A percentile compares a stretch with the other conserved stretches of the same genome.
Conservation (phyloP, 2,888 invertebrate genomes). For the Xanthia togata region DNA sequence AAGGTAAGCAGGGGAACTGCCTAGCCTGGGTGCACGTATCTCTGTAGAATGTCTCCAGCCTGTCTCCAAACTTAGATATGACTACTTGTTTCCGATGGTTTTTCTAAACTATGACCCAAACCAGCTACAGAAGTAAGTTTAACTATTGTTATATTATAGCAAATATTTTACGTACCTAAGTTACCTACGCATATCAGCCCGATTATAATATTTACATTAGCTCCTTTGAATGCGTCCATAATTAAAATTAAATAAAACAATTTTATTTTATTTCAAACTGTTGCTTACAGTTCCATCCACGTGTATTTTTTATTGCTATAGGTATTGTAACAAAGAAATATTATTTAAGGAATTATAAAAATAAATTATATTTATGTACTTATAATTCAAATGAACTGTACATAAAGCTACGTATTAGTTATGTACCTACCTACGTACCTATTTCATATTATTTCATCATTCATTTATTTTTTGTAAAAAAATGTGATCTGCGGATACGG, state of each 20-base stretch:
- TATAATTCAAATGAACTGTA: too few species aligned
- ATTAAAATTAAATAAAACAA: slow-evolving; percentile 57
- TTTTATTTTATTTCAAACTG: slow-evolving; percentile 41
- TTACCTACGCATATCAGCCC: slow-evolving; percentile 28
- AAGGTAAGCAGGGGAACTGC: too few species aligned
- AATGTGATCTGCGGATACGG: too few species aligned
- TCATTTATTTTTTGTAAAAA: too few species aligned
- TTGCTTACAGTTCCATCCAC: background rate
- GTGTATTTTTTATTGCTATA: slow-evolving; percentile 10
- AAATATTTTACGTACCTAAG: slow-evolving; percentile 9
- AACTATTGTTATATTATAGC: slow-evolving; percentile 2
- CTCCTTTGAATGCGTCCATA: slow-evolving; percentile 42
- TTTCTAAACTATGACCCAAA: background rate
- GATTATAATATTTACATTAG: slow-evolving; percentile 47
- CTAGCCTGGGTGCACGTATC: too few species aligned
- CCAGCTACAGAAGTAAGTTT: background rate
- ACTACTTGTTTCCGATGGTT: background rate
- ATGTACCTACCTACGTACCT: too few species aligned
- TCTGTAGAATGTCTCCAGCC: too few species aligned
- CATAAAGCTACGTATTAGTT: too few species aligned
- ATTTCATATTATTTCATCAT: too few species aligned
- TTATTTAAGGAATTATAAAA: background rate
- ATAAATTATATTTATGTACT: background rate
- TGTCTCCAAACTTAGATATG: background rate
- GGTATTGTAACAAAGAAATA: slow-evolving; percentile 1